Percentiles rank a stretch among this genome's conserved stretches.
Evolutionary conservation across 2,797 vertebrate genomes (phyloP).

Genomic region (Hipposideros larvatus): DNA sequence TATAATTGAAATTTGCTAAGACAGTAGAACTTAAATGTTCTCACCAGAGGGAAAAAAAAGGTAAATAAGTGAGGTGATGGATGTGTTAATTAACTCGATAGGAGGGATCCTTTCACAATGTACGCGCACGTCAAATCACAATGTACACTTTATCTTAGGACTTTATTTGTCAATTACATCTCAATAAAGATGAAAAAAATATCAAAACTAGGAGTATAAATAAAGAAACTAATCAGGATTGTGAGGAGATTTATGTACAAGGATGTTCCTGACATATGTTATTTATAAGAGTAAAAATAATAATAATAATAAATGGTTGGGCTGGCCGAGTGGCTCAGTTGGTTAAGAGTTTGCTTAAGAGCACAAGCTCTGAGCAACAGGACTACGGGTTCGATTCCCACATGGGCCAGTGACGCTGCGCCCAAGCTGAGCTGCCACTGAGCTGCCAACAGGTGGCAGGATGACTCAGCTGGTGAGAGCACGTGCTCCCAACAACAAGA

Average conservation of each 20-base stretch:
- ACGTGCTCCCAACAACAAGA: no score
- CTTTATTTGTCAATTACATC: background rate
- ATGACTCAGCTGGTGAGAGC: no score
- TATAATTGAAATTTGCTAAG: background rate
- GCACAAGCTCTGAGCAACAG: no score
- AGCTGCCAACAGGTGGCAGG: no score
- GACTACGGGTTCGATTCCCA: no score
- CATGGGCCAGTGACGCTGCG: no score
- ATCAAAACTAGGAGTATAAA: background rate
- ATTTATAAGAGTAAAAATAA: background rate
- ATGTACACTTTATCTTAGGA: background rate
- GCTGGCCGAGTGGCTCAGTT: no score
- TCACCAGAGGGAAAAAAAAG: background rate
- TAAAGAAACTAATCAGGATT: conserved; percentile 4
- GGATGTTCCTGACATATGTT: background rate
- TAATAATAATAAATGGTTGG: no score
- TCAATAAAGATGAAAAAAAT: background rate
- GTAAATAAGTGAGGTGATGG: background rate
- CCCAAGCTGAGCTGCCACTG: no score
- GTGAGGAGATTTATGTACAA: background rate
- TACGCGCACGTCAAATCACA: background rate
- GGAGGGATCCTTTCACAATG: background rate
- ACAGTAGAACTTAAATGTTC: background rate
- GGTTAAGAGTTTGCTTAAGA: no score
- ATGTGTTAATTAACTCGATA: background rate